Base-by-base conservation (phyloP, 2,113 vertebrate genomes). In the Peucedramus taeniatus region DNA sequence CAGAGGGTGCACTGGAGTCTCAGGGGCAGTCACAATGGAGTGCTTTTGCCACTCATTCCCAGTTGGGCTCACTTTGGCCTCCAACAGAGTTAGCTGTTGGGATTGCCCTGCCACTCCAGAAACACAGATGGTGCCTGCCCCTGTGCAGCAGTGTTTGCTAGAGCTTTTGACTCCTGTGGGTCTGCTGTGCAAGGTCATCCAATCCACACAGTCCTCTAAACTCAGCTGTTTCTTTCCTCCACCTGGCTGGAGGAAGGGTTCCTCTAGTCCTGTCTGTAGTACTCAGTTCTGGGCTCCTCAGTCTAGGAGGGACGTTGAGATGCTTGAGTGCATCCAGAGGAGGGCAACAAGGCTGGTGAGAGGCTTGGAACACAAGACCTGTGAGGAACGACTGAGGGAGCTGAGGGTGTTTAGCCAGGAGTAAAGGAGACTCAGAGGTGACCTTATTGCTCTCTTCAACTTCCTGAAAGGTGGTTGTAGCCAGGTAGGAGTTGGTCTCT, bases 271-370 rank as follows among this genome's bases (percentile, higher is more conserved):
- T 88, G 35, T 13, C 16, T 80, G 26, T 42, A 42, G 57, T 27
- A 27, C 18, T 37, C 35, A 13, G 24, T 60, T 60, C 24, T 39
- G 24, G 23, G 35, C 57, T 24, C 24, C 35, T 60, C 57, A 18
- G 16, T 60, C 39, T 37, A 16, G 35, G 24, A 60, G 18, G 57
- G 24, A 39, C 1, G 4, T 37, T 60, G 57, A 27, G 57, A 27
- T 1, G 4, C 57, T 39, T 60, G 24, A 27, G 24, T 2, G 2
- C 1, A 3, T 27, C 16, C 35, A 27, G 35, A 9, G 35, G 16
- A 5, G 57, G 35, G 35, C 57, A 60, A 8, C 57, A 12, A 37
- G 35, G 35, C 35, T 60, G 35, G 11, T 60, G 35, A 27, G 57
- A 15, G 24, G 16, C 11, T 37, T 27, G 57, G 24, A 60, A 11